phyloP scores from a whole-genome alignment of 2,797 vertebrate genomes.

The Gobionotothen gibberifrons region DNA sequence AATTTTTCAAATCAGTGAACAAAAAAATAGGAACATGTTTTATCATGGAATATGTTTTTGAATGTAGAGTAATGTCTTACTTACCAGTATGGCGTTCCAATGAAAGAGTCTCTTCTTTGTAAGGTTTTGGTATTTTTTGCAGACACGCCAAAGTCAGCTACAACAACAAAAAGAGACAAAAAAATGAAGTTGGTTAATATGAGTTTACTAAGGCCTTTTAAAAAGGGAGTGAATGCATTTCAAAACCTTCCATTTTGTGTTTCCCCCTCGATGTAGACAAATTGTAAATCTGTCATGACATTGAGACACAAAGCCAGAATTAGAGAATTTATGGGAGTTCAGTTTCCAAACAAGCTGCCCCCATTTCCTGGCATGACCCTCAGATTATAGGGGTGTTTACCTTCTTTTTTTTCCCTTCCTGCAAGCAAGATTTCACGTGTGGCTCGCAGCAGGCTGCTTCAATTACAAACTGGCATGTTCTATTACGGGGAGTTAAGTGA shows the following conservation, averaged over 20 bases:
- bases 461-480: slow-evolving; percentile 58
- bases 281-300: slow-evolving; percentile 41
- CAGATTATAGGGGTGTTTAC: slow-evolving; percentile 42
- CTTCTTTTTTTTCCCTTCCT: slow-evolving; percentile 1
- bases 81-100: slow-evolving; percentile 98
- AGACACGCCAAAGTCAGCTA: slow-evolving; percentile 98
- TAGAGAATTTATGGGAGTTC: slow-evolving; percentile 26
- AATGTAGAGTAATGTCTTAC: slow-evolving; percentile 52
- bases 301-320: slow-evolving; percentile 30
- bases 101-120: slow-evolving; percentile 96
- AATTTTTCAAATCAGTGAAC: background rate
- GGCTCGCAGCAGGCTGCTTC: slow-evolving; percentile 34
- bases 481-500: slow-evolving; percentile 45
- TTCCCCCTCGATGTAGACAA: background rate
- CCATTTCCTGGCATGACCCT: slow-evolving; percentile 17
- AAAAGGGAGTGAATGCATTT: background rate
- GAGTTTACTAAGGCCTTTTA: background rate
- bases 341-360: slow-evolving; percentile 24
- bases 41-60: no score
- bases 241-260: background rate
- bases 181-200: slow-evolving; percentile 7
- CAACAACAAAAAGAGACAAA: slow-evolving; percentile 29
- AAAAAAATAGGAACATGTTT: no score
- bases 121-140: slow-evolving; percentile 96
- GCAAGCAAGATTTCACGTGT: slow-evolving; percentile 14